A percentile compares a stretch with the other conserved stretches of the same genome.
These are phyloP conservation scores for Musca domestica DNA, from an alignment of 1,140 invertebrate species.

Conservation along the genomic window DNA sequence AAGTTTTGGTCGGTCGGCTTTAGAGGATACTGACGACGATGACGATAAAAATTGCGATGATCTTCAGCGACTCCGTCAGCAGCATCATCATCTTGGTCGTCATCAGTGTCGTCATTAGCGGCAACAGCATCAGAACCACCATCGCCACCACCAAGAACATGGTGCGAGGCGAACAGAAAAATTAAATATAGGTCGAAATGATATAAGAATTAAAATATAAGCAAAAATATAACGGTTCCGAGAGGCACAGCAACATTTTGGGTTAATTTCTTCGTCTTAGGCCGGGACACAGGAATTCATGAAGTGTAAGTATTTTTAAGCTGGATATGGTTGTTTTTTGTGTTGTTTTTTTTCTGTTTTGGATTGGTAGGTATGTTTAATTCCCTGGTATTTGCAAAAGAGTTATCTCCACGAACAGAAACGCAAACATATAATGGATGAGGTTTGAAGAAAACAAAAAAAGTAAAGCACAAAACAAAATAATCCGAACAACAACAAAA, in stretches of 20 bases:
- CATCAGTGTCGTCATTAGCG: not conserved
- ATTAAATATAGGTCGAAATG: constrained; percentile 19
- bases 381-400: not conserved
- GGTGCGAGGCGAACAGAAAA: too few relatives aligned
- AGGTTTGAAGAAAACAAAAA: not conserved
- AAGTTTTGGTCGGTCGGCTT: too few relatives aligned
- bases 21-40: not conserved
- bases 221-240: constrained; percentile 15
- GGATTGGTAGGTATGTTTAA: too few relatives aligned
- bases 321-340: not conserved
- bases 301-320: not conserved
- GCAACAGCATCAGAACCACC: too few relatives aligned
- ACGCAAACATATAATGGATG: not conserved
- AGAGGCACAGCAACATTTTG: constrained; percentile 7
- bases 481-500: not conserved
- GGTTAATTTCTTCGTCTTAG: not conserved
- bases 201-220: constrained; percentile 22
- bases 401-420: not conserved
- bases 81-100: too few relatives aligned
- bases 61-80: not conserved
- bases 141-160: too few relatives aligned
- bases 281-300: too few relatives aligned
- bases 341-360: not conserved
- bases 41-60: not conserved
- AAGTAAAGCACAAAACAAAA: not conserved